Conservation (phyloP, 1,140 invertebrate species). For the Glomeris maerens region DNA sequence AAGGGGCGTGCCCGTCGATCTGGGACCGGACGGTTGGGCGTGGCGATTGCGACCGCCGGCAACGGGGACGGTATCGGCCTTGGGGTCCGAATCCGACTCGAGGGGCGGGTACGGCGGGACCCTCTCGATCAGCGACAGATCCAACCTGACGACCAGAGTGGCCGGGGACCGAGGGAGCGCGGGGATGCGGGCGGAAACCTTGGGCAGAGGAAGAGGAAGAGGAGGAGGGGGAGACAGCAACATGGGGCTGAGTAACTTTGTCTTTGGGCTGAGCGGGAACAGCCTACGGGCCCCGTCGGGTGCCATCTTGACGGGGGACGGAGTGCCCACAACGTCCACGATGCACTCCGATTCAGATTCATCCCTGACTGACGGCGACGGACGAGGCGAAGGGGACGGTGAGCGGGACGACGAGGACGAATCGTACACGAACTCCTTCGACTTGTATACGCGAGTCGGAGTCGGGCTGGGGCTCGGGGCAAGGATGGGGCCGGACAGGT, state of each 20-base stretch:
- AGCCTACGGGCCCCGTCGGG: too few relatives aligned
- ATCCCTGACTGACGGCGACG: too few relatives aligned
- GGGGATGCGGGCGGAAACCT: not conserved
- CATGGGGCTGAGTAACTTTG: slow-evolving; percentile 1
- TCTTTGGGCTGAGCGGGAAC: not conserved
- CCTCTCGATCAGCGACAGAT: not conserved
- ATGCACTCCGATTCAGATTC: slow-evolving; percentile 3
- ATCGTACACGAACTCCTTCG: not conserved
- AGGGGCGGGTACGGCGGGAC: not conserved
- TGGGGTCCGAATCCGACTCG: too few relatives aligned
- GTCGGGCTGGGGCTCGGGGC: too few relatives aligned
- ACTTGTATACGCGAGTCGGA: not conserved
- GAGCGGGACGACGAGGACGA: slow-evolving; percentile 35
- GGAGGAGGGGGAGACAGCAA: slow-evolving; percentile 3
- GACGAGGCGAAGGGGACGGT: slow-evolving; percentile 28
- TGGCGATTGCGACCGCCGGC: too few relatives aligned
- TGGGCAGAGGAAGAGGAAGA: not conserved
- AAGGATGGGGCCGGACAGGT: too few relatives aligned
- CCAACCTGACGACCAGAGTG: not conserved
- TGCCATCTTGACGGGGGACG: slow-evolving; percentile 9
- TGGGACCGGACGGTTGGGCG: too few relatives aligned
- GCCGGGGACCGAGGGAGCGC: not conserved
- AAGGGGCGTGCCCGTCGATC: too few relatives aligned
- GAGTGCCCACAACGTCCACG: slow-evolving; percentile 12
- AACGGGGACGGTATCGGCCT: not conserved